phyloP scores from a whole-genome alignment of 2,113 vertebrate genomes.

The Pygathrix nemaeus region DNA sequence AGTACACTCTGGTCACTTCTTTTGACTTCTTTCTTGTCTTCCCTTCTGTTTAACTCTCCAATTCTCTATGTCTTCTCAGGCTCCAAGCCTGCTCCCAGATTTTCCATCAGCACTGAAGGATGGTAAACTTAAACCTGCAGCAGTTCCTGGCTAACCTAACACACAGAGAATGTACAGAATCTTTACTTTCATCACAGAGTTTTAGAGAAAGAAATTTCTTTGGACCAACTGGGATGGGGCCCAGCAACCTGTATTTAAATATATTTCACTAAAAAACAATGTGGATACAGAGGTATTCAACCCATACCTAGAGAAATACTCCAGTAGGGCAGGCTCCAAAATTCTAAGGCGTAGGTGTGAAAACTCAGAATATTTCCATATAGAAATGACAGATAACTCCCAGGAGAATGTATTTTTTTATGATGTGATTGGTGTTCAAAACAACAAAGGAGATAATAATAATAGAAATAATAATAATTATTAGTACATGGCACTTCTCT shows the following conservation, averaged over 20 bases:
- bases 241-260: background rate
- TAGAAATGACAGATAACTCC: background rate
- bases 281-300: background rate
- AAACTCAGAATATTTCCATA: background rate
- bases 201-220: constrained; percentile 1
- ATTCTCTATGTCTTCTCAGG: background rate
- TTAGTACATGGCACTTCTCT: background rate
- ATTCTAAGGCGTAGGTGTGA: background rate
- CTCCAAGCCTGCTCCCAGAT: background rate
- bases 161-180: background rate
- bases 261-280: background rate
- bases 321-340: background rate
- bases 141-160: background rate
- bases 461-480: background rate
- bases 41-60: background rate
- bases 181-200: constrained; percentile 23
- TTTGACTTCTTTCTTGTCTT: background rate
- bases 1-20: background rate
- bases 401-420: constrained; percentile 22
- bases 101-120: background rate
- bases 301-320: background rate
- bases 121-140: background rate
- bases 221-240: background rate
- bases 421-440: background rate
- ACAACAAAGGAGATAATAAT: background rate